phyloP scores from a whole-genome alignment of 2,888 invertebrate species.

The Drosophila mulleri region DNA sequence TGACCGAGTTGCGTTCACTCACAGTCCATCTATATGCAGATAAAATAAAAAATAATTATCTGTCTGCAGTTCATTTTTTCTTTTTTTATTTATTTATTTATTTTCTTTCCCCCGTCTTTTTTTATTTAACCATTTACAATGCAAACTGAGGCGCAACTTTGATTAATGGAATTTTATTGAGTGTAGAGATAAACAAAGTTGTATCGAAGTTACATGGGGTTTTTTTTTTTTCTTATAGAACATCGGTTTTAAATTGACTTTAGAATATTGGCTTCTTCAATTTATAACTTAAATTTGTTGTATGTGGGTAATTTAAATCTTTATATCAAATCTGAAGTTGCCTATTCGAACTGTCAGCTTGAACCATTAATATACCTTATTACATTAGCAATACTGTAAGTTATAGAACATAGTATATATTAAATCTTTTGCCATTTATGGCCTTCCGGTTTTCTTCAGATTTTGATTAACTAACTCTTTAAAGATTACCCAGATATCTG shows the following conservation, averaged over 20 bases:
- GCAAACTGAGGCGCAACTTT: constrained; percentile 28
- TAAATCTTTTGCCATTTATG: background rate
- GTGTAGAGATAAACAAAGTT: constrained; percentile 4
- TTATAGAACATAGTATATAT: background rate
- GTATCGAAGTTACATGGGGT: background rate
- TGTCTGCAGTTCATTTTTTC: constrained; percentile 36
- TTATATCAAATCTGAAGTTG: background rate
- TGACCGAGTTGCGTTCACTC: constrained; percentile 60
- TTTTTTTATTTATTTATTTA: constrained; percentile 20
- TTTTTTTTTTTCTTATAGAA: background rate
- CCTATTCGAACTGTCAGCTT: background rate
- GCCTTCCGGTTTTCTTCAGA: background rate
- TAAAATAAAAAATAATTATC: constrained; percentile 23
- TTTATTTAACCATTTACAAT: constrained; percentile 30
- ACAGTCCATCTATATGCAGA: constrained; percentile 22
- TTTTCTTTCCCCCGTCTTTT: background rate
- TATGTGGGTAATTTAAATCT: background rate
- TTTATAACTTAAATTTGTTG: background rate
- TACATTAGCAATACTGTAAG: background rate
- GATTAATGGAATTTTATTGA: constrained; percentile 27
- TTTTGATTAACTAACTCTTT: background rate
- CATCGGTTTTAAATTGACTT: background rate
- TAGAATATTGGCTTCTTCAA: background rate
- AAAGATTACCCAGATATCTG: background rate
- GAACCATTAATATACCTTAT: no score